A percentile compares a stretch with the other conserved stretches of the same genome.
These are phyloP conservation scores for Charanyca ferruginea DNA, from an alignment of 2,888 invertebrate genomes.

Conservation along the genomic window DNA sequence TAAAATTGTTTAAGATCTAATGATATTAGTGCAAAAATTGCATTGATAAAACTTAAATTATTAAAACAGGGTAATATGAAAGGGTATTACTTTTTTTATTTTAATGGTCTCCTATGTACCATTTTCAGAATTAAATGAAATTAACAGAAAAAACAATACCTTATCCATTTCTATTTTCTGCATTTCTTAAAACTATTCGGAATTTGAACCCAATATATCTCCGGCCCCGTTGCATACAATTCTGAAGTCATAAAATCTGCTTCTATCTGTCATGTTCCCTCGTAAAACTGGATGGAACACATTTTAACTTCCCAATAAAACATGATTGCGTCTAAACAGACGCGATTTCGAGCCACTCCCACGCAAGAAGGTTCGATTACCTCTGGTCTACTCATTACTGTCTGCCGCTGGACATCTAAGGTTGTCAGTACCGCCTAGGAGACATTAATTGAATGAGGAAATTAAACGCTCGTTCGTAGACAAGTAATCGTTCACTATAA, in stretches of 20 bases:
- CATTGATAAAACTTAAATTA: background rate
- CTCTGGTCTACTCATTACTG: conserved; percentile 58
- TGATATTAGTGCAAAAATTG: background rate
- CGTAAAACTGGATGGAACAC: conserved; percentile 58
- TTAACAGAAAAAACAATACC: background rate
- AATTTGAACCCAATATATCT: conserved; percentile 35
- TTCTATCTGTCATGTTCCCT: conserved; percentile 39
- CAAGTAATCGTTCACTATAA: conserved; percentile 4
- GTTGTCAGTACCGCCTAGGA: conserved; percentile 41
- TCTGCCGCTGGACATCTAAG: conserved; percentile 35
- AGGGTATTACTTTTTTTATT: too few species aligned
- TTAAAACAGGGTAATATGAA: too few species aligned
- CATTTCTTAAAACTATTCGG: conserved; percentile 9
- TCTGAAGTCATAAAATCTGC: conserved; percentile 43
- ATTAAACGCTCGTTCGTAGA: conserved; percentile 8
- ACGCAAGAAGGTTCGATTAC: conserved; percentile 64
- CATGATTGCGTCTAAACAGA: conserved; percentile 60
- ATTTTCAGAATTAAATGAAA: background rate
- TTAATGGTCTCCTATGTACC: too few species aligned
- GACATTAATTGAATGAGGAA: conserved; percentile 16
- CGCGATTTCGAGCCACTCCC: conserved; percentile 58
- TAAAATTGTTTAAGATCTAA: background rate
- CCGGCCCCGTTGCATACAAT: conserved; percentile 11
- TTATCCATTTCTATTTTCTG: conserved; percentile 1
- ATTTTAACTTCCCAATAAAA: conserved; percentile 60